Evolutionary conservation across 2,888 invertebrate species (phyloP), one percentile per base, ranked within the genome.

Genomic region (Drosophila prolongata): DNA sequence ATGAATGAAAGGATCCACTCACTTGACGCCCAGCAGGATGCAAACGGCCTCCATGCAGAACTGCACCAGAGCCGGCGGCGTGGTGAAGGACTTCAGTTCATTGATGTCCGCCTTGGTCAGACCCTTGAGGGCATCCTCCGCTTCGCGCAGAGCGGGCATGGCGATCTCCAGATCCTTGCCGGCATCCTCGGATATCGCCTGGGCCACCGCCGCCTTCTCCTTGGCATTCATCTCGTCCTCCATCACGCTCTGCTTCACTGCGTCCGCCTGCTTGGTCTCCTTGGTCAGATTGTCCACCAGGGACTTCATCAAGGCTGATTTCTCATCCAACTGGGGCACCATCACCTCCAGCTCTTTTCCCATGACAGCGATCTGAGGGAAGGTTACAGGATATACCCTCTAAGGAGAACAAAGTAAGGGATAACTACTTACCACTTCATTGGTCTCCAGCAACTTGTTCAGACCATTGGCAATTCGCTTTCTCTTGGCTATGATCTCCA

Each of bases 11-110:
- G 27, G 1, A 1, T 0, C 0, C 6, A 93, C 94, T 92, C 92
- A 97, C 97, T 98, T 98, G 65, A 95, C 94, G 3, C 95, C 95
- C 9, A 98, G 92, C 0, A 98, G 93, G 71, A 98, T 94, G 91
- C 97, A 97, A 10, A 98, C 96, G 9, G 98, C 96, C 92, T 98
- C 98, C 97, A 98, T 97, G 3, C 98, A 98, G 79, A 96, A 97
- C 72, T 95, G 95, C 6, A 98, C 98, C 9, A 98, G 93, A 16
- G 95, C 94, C 0, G 98, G 98, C 0, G 98, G 98, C 86, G 97
- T 97, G 78, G 95, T 95, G 90, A 98, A 98, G 0, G 97, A 97
- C 88, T 96, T 95, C 56, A 98, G 93, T 91, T 98, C 98, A 90
- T 97, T 96, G 59, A 98, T 97, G 89, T 98, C 98, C 40, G 95